phyloP scores from a whole-genome alignment of 2,797 vertebrate genomes.

The Parambassis ranga region DNA sequence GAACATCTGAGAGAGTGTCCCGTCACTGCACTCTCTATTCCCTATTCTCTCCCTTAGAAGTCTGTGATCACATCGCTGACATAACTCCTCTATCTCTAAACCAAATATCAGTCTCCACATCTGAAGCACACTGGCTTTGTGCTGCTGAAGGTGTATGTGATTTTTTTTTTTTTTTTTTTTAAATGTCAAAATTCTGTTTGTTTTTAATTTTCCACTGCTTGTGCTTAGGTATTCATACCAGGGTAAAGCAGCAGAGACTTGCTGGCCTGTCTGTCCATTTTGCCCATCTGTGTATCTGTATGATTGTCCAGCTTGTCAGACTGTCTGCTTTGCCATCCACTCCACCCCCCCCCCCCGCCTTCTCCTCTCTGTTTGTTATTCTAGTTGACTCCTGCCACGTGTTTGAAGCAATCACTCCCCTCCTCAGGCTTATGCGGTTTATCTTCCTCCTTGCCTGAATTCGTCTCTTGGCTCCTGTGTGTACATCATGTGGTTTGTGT shows the following conservation, averaged over 20 bases:
- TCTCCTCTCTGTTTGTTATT: constrained; percentile 30
- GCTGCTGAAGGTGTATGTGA: constrained; percentile 39
- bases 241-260: constrained; percentile 27
- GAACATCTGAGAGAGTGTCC: constrained; percentile 51
- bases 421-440: constrained; percentile 42
- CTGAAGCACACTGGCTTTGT: constrained; percentile 19
- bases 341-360: background rate
- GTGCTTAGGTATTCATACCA: constrained; percentile 41
- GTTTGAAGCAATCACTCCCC: constrained; percentile 51
- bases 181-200: constrained; percentile 59
- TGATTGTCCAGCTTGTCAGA: constrained; percentile 43
- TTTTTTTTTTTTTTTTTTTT: background rate
- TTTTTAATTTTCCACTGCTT: constrained; percentile 33
- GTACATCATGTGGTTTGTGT: constrained; percentile 4
- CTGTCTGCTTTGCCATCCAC: constrained; percentile 22
- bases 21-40: constrained; percentile 21
- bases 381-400: constrained; percentile 52
- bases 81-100: constrained; percentile 48
- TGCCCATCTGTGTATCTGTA: constrained; percentile 45
- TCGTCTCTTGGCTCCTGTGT: background rate
- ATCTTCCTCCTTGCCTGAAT: constrained; percentile 23
- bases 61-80: constrained; percentile 54
- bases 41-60: constrained; percentile 28
- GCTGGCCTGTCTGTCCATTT: constrained; percentile 30
- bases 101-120: constrained; percentile 56